These are phyloP conservation scores for Octodonta nipae DNA, from an alignment of 2,888 invertebrate species.

Conservation along the genomic window DNA sequence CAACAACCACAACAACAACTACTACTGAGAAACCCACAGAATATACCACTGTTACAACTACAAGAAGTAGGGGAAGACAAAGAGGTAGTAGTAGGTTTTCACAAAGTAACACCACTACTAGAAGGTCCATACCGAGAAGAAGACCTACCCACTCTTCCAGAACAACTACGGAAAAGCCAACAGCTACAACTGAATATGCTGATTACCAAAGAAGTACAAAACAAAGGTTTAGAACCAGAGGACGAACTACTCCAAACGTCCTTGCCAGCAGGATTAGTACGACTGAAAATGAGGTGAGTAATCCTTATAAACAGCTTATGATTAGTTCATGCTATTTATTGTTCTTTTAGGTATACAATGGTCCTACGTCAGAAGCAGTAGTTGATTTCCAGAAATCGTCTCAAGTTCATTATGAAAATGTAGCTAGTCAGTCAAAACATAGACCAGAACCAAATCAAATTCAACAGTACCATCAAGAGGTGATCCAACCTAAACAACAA, in stretches of 20 bases:
- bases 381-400: slow-evolving; percentile 5
- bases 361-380: slow-evolving; percentile 10
- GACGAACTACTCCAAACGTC: slow-evolving; percentile 20
- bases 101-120: slow-evolving; percentile 35
- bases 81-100: slow-evolving; percentile 35
- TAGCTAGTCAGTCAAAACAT: no score
- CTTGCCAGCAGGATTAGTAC: slow-evolving; percentile 19
- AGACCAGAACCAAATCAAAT: no score
- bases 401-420: neutral
- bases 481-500: no score
- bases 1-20: slow-evolving; percentile 29
- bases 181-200: slow-evolving; percentile 18
- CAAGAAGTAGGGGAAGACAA: slow-evolving; percentile 31
- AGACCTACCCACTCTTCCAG: slow-evolving; percentile 27
- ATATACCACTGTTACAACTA: slow-evolving; percentile 32
- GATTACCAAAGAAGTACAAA: slow-evolving; percentile 15
- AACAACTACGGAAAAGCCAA: slow-evolving; percentile 21
- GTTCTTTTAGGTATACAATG: slow-evolving; percentile 9
- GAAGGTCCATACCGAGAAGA: slow-evolving; percentile 31
- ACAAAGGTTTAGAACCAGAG: slow-evolving; percentile 28
- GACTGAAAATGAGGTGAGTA: slow-evolving; percentile 18
- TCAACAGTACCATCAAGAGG: no score
- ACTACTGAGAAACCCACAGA: slow-evolving; percentile 13
- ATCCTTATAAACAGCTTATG: no score
- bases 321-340: no score